These are phyloP conservation scores for Peromyscus eremicus DNA, from an alignment of 2,797 vertebrate species.

Conservation along the genomic window DNA sequence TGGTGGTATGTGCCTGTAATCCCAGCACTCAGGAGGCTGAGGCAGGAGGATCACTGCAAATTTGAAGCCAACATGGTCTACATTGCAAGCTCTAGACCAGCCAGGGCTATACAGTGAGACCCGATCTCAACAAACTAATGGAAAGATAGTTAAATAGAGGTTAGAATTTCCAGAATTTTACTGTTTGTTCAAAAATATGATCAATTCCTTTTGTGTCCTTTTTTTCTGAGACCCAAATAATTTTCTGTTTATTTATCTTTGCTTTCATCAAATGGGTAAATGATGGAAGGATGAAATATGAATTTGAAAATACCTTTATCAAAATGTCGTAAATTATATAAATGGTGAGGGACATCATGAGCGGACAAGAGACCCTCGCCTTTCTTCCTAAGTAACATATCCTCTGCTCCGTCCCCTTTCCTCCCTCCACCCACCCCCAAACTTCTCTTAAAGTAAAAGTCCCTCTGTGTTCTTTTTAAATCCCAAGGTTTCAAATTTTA, in stretches of 20 bases:
- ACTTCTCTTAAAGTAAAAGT: slow-evolving; percentile 11
- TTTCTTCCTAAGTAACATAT: background rate
- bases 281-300: background rate
- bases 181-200: slow-evolving; percentile 22
- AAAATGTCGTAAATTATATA: background rate
- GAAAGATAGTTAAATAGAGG: background rate
- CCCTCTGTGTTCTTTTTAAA: slow-evolving; percentile 23
- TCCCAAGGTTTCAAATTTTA: slow-evolving; percentile 42
- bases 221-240: slow-evolving; percentile 26
- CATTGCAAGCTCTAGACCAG: background rate
- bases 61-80: background rate
- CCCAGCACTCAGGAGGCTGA: background rate
- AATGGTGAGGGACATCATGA: background rate
- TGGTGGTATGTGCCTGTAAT: background rate
- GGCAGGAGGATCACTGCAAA: background rate
- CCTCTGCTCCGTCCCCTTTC: background rate
- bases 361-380: background rate
- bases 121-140: background rate
- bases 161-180: background rate
- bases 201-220: background rate
- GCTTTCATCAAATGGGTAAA: background rate
- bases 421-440: background rate
- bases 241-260: slow-evolving; percentile 51
- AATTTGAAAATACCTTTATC: background rate
- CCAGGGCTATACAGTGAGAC: background rate